phyloP scores from a whole-genome alignment of 2,113 vertebrate genomes.

The Pituophis catenifer region DNA sequence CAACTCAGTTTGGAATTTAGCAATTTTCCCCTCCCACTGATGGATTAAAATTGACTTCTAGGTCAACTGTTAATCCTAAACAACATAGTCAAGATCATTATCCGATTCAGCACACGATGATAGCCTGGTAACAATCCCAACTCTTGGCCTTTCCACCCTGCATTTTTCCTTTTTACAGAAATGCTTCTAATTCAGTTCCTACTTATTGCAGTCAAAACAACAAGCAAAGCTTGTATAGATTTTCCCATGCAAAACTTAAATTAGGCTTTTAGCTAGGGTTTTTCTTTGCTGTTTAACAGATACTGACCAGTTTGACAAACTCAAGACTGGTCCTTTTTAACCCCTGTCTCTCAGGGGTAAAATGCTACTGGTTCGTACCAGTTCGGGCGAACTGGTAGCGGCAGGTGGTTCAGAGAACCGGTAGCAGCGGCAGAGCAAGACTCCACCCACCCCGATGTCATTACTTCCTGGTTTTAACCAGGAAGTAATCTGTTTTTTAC shows the following conservation, averaged over 20 bases:
- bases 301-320: accelerated
- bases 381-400: too few species aligned
- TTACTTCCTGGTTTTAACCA: too few species aligned
- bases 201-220: constrained; percentile 9
- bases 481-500: too few species aligned
- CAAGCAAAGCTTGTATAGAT: not conserved
- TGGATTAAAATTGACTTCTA: not conserved
- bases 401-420: too few species aligned
- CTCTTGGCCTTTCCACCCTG: not conserved
- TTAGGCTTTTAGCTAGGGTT: not conserved
- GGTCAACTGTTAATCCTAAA: not conserved
- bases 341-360: not conserved
- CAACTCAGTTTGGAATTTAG: not conserved
- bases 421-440: too few species aligned
- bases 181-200: constrained; percentile 5
- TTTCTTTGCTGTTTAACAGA: not conserved
- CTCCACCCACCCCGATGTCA: too few species aligned
- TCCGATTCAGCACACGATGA: not conserved
- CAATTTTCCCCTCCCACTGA: not conserved
- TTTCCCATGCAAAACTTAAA: constrained; percentile 19
- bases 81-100: not conserved
- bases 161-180: not conserved
- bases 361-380: too few species aligned
- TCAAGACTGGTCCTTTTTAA: accelerated
- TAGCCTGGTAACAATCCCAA: not conserved